Conservation (phyloP, 2,888 invertebrate genomes). For the Cotesia congregata region DNA sequence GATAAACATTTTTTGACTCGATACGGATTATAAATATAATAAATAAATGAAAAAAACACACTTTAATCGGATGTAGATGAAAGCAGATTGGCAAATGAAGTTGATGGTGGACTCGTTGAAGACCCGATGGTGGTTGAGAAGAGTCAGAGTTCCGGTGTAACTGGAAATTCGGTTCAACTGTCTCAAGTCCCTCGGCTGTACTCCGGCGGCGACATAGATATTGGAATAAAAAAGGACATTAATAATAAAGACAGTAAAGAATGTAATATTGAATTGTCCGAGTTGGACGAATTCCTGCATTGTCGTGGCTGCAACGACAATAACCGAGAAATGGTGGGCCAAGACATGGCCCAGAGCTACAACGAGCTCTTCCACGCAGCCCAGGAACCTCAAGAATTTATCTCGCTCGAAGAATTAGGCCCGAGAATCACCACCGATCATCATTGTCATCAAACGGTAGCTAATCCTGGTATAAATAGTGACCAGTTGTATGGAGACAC, state of each 20-base stretch:
- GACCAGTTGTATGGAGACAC: constrained; percentile 44
- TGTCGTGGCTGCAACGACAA: constrained; percentile 47
- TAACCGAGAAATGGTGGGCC: constrained; percentile 61
- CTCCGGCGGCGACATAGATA: neutral
- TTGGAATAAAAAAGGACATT: neutral
- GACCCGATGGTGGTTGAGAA: constrained; percentile 51
- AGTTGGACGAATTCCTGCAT: constrained; percentile 52
- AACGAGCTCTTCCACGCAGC: constrained; percentile 61
- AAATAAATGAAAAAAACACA: neutral
- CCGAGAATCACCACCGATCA: constrained; percentile 54
- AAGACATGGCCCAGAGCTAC: constrained; percentile 64
- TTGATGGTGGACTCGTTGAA: constrained; percentile 52
- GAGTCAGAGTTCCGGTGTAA: constrained; percentile 34
- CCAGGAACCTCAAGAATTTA: constrained; percentile 62
- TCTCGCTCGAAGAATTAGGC: constrained; percentile 62
- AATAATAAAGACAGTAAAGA: neutral
- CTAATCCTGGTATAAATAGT: constrained; percentile 38
- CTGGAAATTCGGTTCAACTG: constrained; percentile 5
- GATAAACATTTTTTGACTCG: neutral
- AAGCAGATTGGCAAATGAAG: constrained; percentile 47
- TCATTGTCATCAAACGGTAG: constrained; percentile 46
- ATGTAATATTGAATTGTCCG: constrained; percentile 27
- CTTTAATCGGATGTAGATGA: constrained; percentile 27
- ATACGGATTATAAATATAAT: neutral
- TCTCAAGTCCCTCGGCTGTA: constrained; percentile 2